These are phyloP conservation scores for Drosophila mayri DNA, from an alignment of 1,140 invertebrate species.

Conservation along the genomic window DNA sequence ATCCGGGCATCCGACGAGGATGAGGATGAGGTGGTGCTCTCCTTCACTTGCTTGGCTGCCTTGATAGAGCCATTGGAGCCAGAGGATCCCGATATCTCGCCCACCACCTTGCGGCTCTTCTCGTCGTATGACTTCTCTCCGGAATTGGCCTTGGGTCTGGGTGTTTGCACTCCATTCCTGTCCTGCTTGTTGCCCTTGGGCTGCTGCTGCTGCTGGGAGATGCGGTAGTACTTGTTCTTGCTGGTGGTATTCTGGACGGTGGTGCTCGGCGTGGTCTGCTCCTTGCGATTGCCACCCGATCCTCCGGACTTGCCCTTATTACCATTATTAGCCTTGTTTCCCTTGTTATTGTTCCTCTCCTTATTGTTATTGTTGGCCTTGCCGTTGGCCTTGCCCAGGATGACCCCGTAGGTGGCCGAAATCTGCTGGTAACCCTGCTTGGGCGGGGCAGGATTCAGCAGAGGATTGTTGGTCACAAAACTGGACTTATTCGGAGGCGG, in stretches of 20 bases:
- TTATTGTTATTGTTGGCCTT: constrained; percentile 50
- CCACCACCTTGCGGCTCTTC: constrained; percentile 68
- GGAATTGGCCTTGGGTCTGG: constrained; percentile 59
- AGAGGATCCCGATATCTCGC: constrained; percentile 49
- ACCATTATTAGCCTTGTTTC: constrained; percentile 53
- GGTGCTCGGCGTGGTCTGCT: constrained; percentile 32
- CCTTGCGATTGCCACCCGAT: constrained; percentile 40
- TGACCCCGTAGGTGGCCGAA: constrained; percentile 77
- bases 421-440: constrained; percentile 80
- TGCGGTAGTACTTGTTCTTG: constrained; percentile 75
- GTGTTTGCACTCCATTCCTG: constrained; percentile 60
- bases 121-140: constrained; percentile 70
- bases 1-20: constrained; percentile 84
- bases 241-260: constrained; percentile 34
- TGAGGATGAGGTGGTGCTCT: constrained; percentile 60
- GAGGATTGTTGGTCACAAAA: constrained; percentile 69
- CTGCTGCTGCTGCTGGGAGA: constrained; percentile 61
- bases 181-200: constrained; percentile 60
- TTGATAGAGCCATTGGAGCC: constrained; percentile 81
- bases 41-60: constrained; percentile 87
- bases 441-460: constrained; percentile 41
- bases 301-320: constrained; percentile 54
- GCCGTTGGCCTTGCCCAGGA: constrained; percentile 56
- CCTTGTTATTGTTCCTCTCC: constrained; percentile 55
- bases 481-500: constrained; percentile 63